Base-by-base conservation (phyloP, 2,113 vertebrate genomes). In the Caretta caretta region DNA sequence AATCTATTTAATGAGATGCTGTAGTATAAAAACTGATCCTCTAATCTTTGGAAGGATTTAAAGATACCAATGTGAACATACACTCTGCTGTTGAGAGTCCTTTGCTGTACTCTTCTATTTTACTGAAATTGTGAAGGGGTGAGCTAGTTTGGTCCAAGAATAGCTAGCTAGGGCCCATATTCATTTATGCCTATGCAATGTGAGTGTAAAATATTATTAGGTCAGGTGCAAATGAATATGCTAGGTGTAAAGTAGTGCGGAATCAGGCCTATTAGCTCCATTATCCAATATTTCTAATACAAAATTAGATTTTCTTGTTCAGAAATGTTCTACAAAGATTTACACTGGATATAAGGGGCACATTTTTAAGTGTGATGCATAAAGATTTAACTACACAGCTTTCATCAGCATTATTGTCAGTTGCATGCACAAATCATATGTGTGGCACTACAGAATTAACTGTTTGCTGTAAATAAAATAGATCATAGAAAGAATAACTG, bases 391-490 rank as follows among this genome's bases (percentile, higher is more conserved):
- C 11, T 69, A 12, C 3, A 3, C 13, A 4, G 54, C 38, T 75
- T 10, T 88, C 7, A 91, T 69, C n/a, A 38, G 35, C 65, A n/a
- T 38, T 69, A 69, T 69, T 69, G 7, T 20, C 65, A 69, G 35
- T n/a, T n/a, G 9, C 35, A 69, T 69, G 35, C 35, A 69, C 65
- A 69, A 38, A 69, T 35, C 65, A n/a, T 65, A 35, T 17, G 31
- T 29, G 2, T 5, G 27, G 82, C 22, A 82, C 14, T 35, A 6
- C 84, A 72, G 27, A 83, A 20, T 78, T 84, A 16, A 17, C 65
- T 96, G 53, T 90, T 3, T 16, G 31, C n/a, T 93, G 17, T 4
- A 93, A 22, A 31, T 88, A 80, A 57, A 88, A 50, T 79, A 83
- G 35, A 72, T 57, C 29, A 88, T 31, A 62, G 56, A 90, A 85